A percentile compares a stretch with the other conserved stretches of the same genome.
phyloP scores from a whole-genome alignment of 1,140 invertebrate genomes.

The Heliconius melpomene region DNA sequence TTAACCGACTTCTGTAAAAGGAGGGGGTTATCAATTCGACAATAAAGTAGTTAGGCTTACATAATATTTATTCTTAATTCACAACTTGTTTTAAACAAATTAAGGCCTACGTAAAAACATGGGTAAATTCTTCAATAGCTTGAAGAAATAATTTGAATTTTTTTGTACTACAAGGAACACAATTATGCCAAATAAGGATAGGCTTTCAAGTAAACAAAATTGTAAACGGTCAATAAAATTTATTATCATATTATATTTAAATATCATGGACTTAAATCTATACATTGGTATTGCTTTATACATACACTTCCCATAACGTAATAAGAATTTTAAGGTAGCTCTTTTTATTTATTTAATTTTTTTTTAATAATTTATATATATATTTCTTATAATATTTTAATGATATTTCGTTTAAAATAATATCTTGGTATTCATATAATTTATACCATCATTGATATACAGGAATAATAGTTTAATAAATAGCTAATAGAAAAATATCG shows the following conservation, averaged over 20 bases:
- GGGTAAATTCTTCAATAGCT: not conserved
- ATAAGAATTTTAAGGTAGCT: not conserved
- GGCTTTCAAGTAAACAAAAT: slow-evolving; percentile 19
- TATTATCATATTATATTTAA: slow-evolving; percentile 22
- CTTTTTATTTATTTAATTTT: not conserved
- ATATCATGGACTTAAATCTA: slow-evolving; percentile 17
- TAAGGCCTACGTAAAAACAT: not conserved
- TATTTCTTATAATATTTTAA: too few relatives aligned
- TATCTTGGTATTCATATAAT: too few relatives aligned
- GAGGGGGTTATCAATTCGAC: too few relatives aligned
- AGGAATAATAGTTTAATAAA: not conserved
- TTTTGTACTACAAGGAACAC: not conserved
- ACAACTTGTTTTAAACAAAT: not conserved
- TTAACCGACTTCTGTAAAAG: too few relatives aligned
- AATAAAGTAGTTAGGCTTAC: not conserved
- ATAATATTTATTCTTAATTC: not conserved
- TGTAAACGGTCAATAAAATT: slow-evolving; percentile 30
- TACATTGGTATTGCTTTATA: slow-evolving; percentile 11
- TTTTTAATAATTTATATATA: not conserved
- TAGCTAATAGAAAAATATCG: not conserved
- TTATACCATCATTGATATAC: too few relatives aligned
- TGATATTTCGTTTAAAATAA: too few relatives aligned
- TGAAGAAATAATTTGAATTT: too few relatives aligned
- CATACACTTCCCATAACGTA: not conserved
- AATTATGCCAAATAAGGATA: not conserved